Evolutionary conservation across 2,113 vertebrate species (phyloP).

Genomic region (Irena cyanogastra): DNA sequence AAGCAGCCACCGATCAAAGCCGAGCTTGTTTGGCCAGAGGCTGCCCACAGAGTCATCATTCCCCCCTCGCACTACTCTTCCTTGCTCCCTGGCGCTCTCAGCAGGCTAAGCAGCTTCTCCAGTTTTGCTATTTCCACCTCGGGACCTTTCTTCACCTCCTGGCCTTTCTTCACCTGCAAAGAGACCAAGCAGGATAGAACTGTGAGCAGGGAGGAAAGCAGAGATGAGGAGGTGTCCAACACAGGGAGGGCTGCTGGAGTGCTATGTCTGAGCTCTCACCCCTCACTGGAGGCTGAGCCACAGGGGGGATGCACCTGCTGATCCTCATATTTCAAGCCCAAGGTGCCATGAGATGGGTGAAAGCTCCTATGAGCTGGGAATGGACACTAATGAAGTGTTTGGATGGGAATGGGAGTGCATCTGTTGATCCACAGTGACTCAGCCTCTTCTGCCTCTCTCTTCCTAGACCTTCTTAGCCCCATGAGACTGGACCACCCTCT

Average conservation of each 20-base stretch:
- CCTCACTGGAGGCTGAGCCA: neutral
- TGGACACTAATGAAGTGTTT: neutral
- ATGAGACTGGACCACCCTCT: neutral
- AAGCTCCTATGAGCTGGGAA: neutral
- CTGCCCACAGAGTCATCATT: neutral
- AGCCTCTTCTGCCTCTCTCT: neutral
- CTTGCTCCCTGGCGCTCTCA: constrained; percentile 68
- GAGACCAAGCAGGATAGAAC: neutral
- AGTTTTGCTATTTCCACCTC: constrained; percentile 87
- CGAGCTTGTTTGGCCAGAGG: neutral
- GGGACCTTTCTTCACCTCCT: constrained; percentile 79
- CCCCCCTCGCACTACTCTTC: neutral
- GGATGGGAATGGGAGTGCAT: neutral
- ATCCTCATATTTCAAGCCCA: neutral
- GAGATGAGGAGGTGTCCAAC: neutral
- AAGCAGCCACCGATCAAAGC: neutral
- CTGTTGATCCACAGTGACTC: neutral
- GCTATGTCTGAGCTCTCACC: neutral
- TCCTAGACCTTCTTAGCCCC: neutral
- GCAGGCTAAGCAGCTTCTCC: constrained; percentile 86
- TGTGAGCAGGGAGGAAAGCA: neutral
- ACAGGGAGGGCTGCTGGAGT: neutral
- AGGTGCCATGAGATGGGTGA: neutral
- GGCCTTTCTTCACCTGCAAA: constrained; percentile 85
- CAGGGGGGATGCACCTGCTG: neutral